These are phyloP conservation scores for Xiphophorus maculatus DNA, from an alignment of 2,113 vertebrate genomes.

Conservation along the genomic window DNA sequence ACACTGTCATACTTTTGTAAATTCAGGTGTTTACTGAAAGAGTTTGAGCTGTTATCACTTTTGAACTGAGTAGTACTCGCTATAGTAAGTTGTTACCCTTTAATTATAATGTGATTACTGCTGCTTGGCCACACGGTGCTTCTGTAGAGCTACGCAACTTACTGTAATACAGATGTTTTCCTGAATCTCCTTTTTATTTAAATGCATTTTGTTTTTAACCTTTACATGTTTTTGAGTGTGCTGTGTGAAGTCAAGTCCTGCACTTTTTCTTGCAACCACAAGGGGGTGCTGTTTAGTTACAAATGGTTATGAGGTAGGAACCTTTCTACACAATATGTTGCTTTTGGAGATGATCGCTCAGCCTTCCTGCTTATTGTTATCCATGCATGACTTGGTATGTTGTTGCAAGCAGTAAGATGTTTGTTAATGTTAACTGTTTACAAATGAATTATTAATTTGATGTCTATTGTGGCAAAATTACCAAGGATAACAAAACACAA, in stretches of 20 bases:
- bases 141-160: slow-evolving; percentile 59
- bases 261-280: slow-evolving; percentile 57
- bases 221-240: not conserved
- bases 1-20: not conserved
- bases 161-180: slow-evolving; percentile 29
- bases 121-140: slow-evolving; percentile 7
- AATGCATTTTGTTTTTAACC: not conserved
- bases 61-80: not conserved
- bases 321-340: not conserved
- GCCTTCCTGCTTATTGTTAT: not conserved
- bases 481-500: not conserved
- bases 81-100: slow-evolving; percentile 36
- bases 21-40: slow-evolving; percentile 21
- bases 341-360: not conserved
- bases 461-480: not conserved
- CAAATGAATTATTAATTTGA: not conserved
- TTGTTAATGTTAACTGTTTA: not conserved
- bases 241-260: not conserved
- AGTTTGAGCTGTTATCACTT: slow-evolving; percentile 33
- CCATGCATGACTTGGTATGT: not conserved
- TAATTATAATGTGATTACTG: slow-evolving; percentile 18
- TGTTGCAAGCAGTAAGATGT: not conserved
- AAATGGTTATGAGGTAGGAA: slow-evolving; percentile 24
- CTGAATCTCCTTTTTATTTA: slow-evolving; percentile 5
- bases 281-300: slow-evolving; percentile 57